These are phyloP conservation scores for Podarcis raffonei DNA, from an alignment of 2,113 vertebrate species.

Conservation along the genomic window DNA sequence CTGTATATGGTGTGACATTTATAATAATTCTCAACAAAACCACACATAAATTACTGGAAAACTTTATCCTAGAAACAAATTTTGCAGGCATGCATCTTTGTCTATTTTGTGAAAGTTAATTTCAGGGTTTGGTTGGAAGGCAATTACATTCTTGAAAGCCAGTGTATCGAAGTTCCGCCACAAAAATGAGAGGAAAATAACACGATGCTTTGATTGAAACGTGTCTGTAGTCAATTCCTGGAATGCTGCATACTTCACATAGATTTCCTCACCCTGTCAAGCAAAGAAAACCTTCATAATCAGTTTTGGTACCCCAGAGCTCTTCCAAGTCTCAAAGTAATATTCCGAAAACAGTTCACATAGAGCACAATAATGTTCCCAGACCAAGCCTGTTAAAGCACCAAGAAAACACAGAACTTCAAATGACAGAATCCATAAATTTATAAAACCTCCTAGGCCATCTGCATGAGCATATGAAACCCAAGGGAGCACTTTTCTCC, in stretches of 20 bases:
- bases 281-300: slow-evolving; percentile 82
- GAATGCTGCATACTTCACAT: slow-evolving; percentile 64
- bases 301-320: slow-evolving; percentile 74
- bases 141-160: slow-evolving; percentile 67
- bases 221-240: slow-evolving; percentile 56
- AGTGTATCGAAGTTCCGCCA: slow-evolving; percentile 43
- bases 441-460: slow-evolving; percentile 61
- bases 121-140: slow-evolving; percentile 55
- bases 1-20: neutral
- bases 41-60: slow-evolving; percentile 36
- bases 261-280: slow-evolving; percentile 79
- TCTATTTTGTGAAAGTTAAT: slow-evolving; percentile 40
- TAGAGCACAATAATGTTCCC: slow-evolving; percentile 49
- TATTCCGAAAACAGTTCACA: slow-evolving; percentile 75
- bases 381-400: slow-evolving; percentile 62
- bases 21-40: slow-evolving; percentile 33
- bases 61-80: slow-evolving; percentile 32
- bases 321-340: slow-evolving; percentile 77
- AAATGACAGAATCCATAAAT: slow-evolving; percentile 63
- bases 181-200: slow-evolving; percentile 61
- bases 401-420: slow-evolving; percentile 48
- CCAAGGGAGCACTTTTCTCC: slow-evolving; percentile 49
- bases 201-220: slow-evolving; percentile 61
- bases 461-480: slow-evolving; percentile 45
- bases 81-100: slow-evolving; percentile 17